Evolutionary conservation across 2,888 invertebrate genomes (phyloP), one percentile per base, ranked within the genome.

Genomic region (Amiota mariae): DNA sequence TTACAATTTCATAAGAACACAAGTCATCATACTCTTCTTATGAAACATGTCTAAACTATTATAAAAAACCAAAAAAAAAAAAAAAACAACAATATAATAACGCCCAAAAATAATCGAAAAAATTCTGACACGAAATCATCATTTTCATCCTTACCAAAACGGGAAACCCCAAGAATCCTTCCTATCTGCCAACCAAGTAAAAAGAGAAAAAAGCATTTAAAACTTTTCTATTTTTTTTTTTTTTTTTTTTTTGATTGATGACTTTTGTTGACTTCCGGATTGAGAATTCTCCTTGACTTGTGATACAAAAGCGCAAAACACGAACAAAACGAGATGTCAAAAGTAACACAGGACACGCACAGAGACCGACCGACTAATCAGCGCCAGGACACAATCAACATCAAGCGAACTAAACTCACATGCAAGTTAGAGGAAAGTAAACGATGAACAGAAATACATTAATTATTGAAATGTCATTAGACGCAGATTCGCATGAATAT

Each of bases 401-500:
- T 24, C 24, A 24, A 24, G 3, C 24, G 1, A 71, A 15, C 46
- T 63, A 59, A 72, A 73, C 47, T 20, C 47, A 20, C 59, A 46
- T 20, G 47, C 8, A n/a, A 63, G 24, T 20, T 4, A 46, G 46
- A 63, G 61, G 47, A 36, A 64, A 54, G 54, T 54, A 12, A 13
- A 54, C 13, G 54, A 78, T 77, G 77, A 79, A 78, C 74, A 80
- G 77, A 82, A 80, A 77, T 78, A 85, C 87, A 87, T 88, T 87
- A 88, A 88, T 87, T 87, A 87, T 87, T 87, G 88, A 87, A 84
- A 85, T 88, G 86, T 85, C 87, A 87, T 85, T 87, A 85, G 80
- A 82, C 77, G 71, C 78, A 81, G 81, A 85, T 86, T 85, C 84
- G 82, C 81, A 81, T 87, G 87, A 85, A 86, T 87, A 87, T 82